Conservation (phyloP, 2,797 vertebrate genomes). For the Coracias cyanogaster region DNA sequence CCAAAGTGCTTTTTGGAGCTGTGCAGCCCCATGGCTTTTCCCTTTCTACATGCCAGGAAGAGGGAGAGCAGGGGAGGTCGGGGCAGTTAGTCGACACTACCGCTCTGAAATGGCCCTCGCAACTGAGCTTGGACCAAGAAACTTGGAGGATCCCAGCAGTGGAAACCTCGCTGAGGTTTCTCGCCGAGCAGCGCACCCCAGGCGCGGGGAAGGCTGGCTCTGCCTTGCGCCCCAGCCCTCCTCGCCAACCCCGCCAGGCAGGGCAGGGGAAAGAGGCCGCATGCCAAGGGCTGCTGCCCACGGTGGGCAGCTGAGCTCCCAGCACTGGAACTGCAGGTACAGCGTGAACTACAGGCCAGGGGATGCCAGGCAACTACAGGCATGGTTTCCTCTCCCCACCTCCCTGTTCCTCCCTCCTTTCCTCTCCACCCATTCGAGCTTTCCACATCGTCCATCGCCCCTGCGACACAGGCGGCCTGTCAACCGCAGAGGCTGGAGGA, state of each 20-base stretch:
- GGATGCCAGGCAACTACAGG: neutral
- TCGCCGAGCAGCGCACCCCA: accelerated
- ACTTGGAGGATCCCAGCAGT: neutral
- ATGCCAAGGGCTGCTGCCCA: accelerated
- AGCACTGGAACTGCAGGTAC: neutral
- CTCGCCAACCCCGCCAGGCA: accelerated
- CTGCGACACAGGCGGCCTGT: accelerated
- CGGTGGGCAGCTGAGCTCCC: neutral
- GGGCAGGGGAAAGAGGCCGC: neutral
- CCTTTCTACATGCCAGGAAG: conserved; percentile 25
- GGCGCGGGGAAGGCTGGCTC: neutral
- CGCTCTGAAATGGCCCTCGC: neutral
- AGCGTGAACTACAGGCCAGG: neutral
- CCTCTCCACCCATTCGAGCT: neutral
- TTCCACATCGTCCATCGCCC: accelerated
- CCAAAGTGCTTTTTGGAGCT: conserved; percentile 54
- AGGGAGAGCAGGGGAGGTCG: neutral
- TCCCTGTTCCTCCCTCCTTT: neutral
- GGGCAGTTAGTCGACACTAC: neutral
- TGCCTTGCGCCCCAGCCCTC: neutral
- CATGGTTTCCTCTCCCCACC: neutral
- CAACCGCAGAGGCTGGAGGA: neutral
- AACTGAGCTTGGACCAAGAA: neutral
- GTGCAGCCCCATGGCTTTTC: conserved; percentile 38
- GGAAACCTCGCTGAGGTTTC: neutral